Percentiles rank a stretch among this genome's conserved stretches.
Conservation (phyloP, 2,888 invertebrate genomes). For the Dryobotodes eremita region DNA sequence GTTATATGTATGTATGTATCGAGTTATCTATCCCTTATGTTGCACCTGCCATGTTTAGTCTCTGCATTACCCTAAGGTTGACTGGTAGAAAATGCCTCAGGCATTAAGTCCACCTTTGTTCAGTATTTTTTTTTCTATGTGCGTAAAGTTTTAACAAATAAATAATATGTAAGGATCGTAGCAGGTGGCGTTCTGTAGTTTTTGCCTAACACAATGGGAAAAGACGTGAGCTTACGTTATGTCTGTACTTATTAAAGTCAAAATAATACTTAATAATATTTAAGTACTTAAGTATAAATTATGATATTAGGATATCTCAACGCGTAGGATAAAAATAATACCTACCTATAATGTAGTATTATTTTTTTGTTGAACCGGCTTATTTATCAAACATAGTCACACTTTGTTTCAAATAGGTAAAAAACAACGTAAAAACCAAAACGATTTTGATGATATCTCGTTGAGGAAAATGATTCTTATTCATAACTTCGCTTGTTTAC, state of each 20-base stretch:
- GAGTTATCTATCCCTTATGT: no score
- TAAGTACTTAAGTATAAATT: neutral
- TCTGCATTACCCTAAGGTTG: no score
- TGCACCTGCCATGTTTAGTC: no score
- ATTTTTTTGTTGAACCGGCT: neutral
- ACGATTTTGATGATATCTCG: constrained; percentile 43
- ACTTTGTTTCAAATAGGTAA: constrained; percentile 7
- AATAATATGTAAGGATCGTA: no score
- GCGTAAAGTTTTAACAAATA: no score
- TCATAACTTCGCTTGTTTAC: constrained; percentile 24
- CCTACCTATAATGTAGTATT: neutral
- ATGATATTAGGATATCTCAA: neutral
- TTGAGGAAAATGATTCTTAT: constrained; percentile 53
- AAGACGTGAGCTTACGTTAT: neutral
- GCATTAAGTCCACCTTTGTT: no score
- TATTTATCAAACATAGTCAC: constrained; percentile 16
- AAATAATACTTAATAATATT: neutral
- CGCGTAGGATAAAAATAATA: neutral
- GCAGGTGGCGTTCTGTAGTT: no score
- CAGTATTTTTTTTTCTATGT: no score
- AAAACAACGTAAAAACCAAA: constrained; percentile 50
- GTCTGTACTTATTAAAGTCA: neutral
- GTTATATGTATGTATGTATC: no score
- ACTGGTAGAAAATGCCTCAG: no score
- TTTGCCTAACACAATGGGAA: no score